Evolutionary conservation across 2,113 vertebrate genomes (phyloP).

Genomic region (Colinus virginianus): DNA sequence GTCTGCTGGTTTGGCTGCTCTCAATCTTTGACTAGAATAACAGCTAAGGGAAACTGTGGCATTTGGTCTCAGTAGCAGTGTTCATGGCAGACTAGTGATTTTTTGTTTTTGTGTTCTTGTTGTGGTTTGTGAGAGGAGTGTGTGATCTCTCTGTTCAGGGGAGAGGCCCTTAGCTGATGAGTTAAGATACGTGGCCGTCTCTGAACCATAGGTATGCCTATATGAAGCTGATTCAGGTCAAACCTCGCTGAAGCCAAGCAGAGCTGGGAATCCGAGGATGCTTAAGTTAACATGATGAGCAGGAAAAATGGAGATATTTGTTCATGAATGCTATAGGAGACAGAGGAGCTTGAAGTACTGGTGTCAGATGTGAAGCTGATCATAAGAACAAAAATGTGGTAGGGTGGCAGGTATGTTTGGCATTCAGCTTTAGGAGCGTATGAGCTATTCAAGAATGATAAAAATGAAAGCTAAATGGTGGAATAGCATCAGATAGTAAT

Average conservation of each 20-base stretch:
- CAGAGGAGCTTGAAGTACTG: neutral
- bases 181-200: neutral
- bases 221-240: neutral
- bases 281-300: neutral
- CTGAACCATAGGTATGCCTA: neutral
- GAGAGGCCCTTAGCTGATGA: neutral
- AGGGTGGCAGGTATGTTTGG: neutral
- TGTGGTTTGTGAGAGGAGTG: neutral
- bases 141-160: neutral
- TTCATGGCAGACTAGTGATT: neutral
- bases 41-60: neutral
- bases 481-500: slow-evolving; percentile 40
- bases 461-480: slow-evolving; percentile 20
- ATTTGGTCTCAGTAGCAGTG: neutral
- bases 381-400: neutral
- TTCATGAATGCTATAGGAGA: neutral
- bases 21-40: neutral
- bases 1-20: neutral
- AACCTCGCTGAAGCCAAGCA: neutral
- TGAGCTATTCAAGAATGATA: neutral
- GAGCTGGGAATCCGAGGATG: neutral
- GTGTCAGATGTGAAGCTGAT: slow-evolving; percentile 4
- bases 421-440: neutral
- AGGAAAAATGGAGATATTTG: neutral
- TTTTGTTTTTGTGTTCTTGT: neutral